Evolutionary conservation across 2,797 vertebrate species (phyloP).

Genomic region (Eulemur coronatus): DNA sequence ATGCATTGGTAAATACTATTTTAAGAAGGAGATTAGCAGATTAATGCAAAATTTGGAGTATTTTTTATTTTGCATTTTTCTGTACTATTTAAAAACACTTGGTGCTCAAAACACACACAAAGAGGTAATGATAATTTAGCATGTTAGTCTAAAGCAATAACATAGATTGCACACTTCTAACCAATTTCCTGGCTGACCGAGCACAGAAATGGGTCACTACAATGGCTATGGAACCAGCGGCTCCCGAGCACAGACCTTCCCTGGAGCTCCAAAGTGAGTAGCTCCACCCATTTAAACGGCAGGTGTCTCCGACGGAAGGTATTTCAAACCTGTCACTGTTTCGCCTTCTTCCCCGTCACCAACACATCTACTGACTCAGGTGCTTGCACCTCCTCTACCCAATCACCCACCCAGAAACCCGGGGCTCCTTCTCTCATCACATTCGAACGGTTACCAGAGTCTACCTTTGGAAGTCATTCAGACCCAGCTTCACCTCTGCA

Average conservation of each 20-base stretch:
- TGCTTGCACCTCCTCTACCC: rapidly evolving
- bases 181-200: neutral
- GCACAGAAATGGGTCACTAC: neutral
- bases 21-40: slow-evolving; percentile 42
- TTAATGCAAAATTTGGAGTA: slow-evolving; percentile 34
- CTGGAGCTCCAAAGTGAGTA: neutral
- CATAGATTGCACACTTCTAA: neutral
- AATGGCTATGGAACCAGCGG: neutral
- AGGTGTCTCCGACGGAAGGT: neutral
- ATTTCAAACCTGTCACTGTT: neutral
- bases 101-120: neutral
- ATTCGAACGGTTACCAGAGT: no score
- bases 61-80: slow-evolving; percentile 28
- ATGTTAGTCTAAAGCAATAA: neutral
- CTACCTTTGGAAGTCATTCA: neutral
- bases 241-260: neutral
- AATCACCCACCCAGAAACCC: neutral
- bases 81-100: neutral
- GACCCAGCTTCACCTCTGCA: neutral
- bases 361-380: no score
- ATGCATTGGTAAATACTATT: slow-evolving; percentile 66
- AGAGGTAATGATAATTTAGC: neutral
- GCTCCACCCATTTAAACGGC: neutral
- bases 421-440: neutral
- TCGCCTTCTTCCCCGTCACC: neutral